A percentile compares a stretch with the other conserved stretches of the same genome.
Evolutionary conservation across 1,140 invertebrate genomes (phyloP).

Genomic region (Ericerus pela): DNA sequence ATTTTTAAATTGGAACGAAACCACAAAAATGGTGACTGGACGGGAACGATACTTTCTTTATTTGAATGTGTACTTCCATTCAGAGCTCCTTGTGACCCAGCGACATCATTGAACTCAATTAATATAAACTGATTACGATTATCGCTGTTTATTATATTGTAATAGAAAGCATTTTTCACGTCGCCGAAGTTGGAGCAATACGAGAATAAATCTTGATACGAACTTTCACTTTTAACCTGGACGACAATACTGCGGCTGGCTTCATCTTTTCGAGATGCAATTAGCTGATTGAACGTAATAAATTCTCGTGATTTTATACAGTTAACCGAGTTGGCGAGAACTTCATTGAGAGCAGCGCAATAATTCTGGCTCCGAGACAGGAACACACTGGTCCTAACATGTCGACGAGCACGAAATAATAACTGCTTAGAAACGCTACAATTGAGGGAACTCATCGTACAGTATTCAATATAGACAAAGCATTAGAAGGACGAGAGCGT

Average conservation of each 20-base stretch:
- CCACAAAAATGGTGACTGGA: constrained; percentile 25
- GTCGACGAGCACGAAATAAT: not conserved
- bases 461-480: too few relatives aligned
- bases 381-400: not conserved
- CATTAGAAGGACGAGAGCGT: too few relatives aligned
- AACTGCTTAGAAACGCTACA: not conserved
- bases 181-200: constrained; percentile 25
- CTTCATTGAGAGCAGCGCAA: not conserved
- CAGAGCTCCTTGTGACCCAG: constrained; percentile 19
- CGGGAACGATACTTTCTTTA: constrained; percentile 22
- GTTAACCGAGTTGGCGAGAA: not conserved
- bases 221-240: constrained; percentile 27
- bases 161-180: constrained; percentile 27
- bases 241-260: constrained; percentile 37
- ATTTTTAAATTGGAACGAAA: constrained; percentile 20
- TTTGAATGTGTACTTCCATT: constrained; percentile 20
- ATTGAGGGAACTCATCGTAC: not conserved
- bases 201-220: constrained; percentile 23
- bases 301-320: constrained; percentile 4
- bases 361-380: too few relatives aligned
- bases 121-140: constrained; percentile 25
- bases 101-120: constrained; percentile 27
- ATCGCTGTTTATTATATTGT: constrained; percentile 22
- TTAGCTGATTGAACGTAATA: constrained; percentile 28
- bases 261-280: constrained; percentile 34